phyloP scores from a whole-genome alignment of 64 coral and sea anemone species.

The Dendrophyllia cribrosa region DNA sequence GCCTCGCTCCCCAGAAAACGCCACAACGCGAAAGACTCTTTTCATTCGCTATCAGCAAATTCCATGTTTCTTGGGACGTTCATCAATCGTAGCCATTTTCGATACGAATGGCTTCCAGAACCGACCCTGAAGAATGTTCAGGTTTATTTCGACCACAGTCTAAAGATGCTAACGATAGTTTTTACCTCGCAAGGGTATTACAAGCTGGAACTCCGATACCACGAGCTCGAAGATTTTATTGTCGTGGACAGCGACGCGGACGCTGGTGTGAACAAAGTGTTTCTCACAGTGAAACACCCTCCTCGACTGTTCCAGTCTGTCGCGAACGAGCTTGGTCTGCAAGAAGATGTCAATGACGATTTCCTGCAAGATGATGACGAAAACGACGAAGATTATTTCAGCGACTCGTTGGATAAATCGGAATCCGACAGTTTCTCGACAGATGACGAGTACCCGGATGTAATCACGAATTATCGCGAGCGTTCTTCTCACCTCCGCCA shows the following conservation, averaged over 20 bases:
- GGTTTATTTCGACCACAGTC: slow-evolving; percentile 93
- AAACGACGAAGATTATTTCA: slow-evolving; percentile 8
- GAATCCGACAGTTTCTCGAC: slow-evolving; percentile 19
- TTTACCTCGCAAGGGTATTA: slow-evolving; percentile 42
- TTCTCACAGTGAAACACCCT: slow-evolving; percentile 32
- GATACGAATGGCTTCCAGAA: slow-evolving; percentile 59
- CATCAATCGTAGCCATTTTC: slow-evolving; percentile 58
- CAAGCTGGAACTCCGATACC: slow-evolving; percentile 87
- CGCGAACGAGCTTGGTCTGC: not conserved
- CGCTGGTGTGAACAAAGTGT: not conserved
- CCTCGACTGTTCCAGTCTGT: slow-evolving; percentile 12
- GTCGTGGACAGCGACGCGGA: slow-evolving; percentile 30
- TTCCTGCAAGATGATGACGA: not conserved
- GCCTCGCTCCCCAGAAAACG: not conserved
- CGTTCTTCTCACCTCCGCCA: not conserved
- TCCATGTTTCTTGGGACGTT: slow-evolving; percentile 75
- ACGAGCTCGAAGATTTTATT: slow-evolving; percentile 67
- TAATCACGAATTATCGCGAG: slow-evolving; percentile 8
- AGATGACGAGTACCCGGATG: slow-evolving; percentile 56
- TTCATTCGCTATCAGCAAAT: slow-evolving; percentile 49
- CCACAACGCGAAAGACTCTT: not conserved
- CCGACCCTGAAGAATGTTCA: slow-evolving; percentile 1
- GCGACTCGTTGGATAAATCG: not conserved
- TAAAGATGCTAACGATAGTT: slow-evolving; percentile 58
- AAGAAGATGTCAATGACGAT: not conserved